These are phyloP conservation scores for Rhineura floridana DNA, from an alignment of 2,113 vertebrate species.

Conservation along the genomic window DNA sequence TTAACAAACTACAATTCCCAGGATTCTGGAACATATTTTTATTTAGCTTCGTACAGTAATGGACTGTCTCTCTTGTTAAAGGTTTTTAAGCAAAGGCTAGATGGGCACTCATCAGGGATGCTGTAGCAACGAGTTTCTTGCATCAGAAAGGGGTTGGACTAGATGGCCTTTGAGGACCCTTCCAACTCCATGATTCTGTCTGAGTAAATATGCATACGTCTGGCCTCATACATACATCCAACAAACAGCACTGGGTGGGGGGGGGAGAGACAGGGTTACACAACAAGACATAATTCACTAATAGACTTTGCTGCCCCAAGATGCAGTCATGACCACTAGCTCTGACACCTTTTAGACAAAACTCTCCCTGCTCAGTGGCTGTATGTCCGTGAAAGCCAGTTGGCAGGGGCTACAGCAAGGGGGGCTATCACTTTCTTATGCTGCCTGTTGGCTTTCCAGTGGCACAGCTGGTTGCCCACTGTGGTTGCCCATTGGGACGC, in stretches of 20 bases:
- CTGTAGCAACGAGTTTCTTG: not conserved
- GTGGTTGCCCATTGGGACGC: too few relatives aligned
- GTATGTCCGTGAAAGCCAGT: not conserved
- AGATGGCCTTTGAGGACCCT: too few relatives aligned
- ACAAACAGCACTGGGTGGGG: not conserved
- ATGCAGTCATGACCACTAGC: not conserved
- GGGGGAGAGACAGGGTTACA: too few relatives aligned
- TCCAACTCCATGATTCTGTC: not conserved
- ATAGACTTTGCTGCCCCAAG: not conserved
- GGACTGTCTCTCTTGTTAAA: not conserved
- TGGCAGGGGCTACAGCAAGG: not conserved
- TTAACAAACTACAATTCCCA: too few relatives aligned
- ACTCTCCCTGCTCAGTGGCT: not conserved
- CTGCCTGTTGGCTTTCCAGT: not conserved
- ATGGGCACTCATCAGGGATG: not conserved
- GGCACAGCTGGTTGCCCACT: not conserved
- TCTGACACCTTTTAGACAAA: not conserved
- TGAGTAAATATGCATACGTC: not conserved
- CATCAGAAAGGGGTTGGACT: not conserved
- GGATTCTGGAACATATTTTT: too few relatives aligned
- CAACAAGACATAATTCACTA: not conserved
- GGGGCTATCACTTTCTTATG: not conserved
- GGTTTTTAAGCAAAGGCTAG: not conserved
- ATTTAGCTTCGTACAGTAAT: too few relatives aligned
- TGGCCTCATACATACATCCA: not conserved